phyloP scores from a whole-genome alignment of 2,113 vertebrate species.

The Tragelaphus buxtoni region DNA sequence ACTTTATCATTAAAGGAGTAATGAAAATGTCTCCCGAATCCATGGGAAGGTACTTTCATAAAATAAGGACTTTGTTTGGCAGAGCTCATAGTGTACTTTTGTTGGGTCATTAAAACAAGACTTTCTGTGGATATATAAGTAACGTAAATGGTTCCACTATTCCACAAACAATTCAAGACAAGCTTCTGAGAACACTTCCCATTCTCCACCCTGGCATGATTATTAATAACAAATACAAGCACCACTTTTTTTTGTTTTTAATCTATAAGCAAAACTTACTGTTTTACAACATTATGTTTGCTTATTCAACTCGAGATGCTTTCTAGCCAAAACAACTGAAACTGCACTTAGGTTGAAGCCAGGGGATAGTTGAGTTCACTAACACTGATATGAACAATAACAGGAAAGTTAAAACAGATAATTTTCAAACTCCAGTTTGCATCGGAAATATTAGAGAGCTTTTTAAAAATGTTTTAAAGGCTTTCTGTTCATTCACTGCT shows the following conservation, averaged over 20 bases:
- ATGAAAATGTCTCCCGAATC: constrained; percentile 29
- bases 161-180: not conserved
- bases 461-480: not conserved
- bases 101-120: constrained; percentile 41
- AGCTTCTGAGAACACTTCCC: not conserved
- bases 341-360: not conserved
- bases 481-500: not conserved
- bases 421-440: not conserved
- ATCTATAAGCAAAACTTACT: not conserved
- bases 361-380: not conserved
- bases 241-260: not conserved
- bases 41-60: constrained; percentile 17
- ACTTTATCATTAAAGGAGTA: constrained; percentile 31
- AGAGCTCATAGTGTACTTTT: not conserved
- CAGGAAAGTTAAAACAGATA: not conserved
- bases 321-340: not conserved
- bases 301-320: not conserved
- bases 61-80: constrained; percentile 8
- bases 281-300: not conserved
- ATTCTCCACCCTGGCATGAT: not conserved
- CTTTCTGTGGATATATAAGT: not conserved
- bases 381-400: not conserved
- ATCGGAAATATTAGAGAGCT: not conserved
- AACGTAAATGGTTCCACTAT: not conserved
- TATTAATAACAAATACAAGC: not conserved